A percentile compares a stretch with the other conserved stretches of the same genome.
Conservation (phyloP, 2,888 invertebrate species). For the Aphelenchoides bicaudatus region DNA sequence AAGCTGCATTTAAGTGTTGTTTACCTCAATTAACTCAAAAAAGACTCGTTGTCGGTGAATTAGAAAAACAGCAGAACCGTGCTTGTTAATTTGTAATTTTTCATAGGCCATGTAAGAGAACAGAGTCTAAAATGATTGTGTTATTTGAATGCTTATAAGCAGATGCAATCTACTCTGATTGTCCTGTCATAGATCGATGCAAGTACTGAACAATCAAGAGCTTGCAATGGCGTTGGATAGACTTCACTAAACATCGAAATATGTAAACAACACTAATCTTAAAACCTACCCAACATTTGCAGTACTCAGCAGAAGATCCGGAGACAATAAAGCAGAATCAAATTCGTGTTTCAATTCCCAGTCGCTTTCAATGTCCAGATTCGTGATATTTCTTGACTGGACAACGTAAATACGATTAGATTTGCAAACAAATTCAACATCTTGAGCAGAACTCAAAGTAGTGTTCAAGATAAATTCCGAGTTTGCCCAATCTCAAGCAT, state of each 20-base stretch:
- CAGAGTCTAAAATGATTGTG: conserved; percentile 16
- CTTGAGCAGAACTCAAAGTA: conserved; percentile 72
- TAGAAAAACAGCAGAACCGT: too few species aligned
- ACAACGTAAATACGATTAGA: conserved; percentile 64
- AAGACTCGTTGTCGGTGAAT: too few species aligned
- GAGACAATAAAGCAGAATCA: conserved; percentile 70
- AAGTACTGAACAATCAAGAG: conserved; percentile 1
- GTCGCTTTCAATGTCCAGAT: conserved; percentile 72
- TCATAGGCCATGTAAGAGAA: too few species aligned
- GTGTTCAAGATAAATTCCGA: conserved; percentile 69
- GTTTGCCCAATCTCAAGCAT: conserved; percentile 63
- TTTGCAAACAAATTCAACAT: conserved; percentile 77
- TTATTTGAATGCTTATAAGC: conserved; percentile 7
- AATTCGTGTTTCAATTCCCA: conserved; percentile 77
- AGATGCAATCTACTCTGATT: conserved; percentile 5
- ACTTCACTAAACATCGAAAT: not conserved
- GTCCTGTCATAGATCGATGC: not conserved
- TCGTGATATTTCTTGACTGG: conserved; percentile 77
- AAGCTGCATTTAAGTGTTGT: too few species aligned
- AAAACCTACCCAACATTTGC: conserved; percentile 73
- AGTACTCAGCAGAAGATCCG: conserved; percentile 70
- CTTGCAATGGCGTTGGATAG: not conserved
- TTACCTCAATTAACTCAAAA: too few species aligned
- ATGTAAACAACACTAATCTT: not conserved
- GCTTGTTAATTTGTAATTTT: too few species aligned